Evolutionary conservation across 2,888 invertebrate genomes (phyloP).

Genomic region (Ennomos erosarius): DNA sequence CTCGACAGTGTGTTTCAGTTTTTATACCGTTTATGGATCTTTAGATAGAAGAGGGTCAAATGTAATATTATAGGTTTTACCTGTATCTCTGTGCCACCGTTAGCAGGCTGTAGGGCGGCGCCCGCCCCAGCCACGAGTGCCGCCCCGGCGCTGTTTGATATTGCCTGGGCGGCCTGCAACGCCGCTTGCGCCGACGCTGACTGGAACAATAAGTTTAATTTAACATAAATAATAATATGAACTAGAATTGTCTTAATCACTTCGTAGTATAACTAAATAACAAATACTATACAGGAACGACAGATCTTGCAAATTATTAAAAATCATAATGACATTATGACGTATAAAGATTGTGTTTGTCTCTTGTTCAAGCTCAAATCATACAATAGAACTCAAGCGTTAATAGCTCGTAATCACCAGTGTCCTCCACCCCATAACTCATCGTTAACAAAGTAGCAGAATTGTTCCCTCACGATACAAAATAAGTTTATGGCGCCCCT

Average conservation of each 20-base stretch:
- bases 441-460: conserved; percentile 61
- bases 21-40: too few species aligned
- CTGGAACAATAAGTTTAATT: conserved; percentile 79
- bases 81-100: conserved; percentile 85
- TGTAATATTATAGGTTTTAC: conserved; percentile 44
- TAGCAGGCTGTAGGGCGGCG: conserved; percentile 85
- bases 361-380: conserved; percentile 1
- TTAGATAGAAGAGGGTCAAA: neutral
- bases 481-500: conserved; percentile 75
- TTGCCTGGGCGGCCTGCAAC: conserved; percentile 93
- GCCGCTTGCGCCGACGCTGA: conserved; percentile 94
- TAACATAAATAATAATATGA: conserved; percentile 28
- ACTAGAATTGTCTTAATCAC: conserved; percentile 2
- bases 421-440: conserved; percentile 41
- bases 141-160: conserved; percentile 87
- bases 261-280: neutral
- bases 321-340: too few species aligned
- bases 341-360: too few species aligned
- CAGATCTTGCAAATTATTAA: too few species aligned
- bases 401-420: conserved; percentile 42
- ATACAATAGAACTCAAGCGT: conserved; percentile 31
- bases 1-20: too few species aligned
- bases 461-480: conserved; percentile 70
- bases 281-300: too few species aligned
- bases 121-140: conserved; percentile 87